These are phyloP conservation scores for Ernsta delagoae DNA, from an alignment of 2,888 invertebrate genomes.

Conservation along the genomic window DNA sequence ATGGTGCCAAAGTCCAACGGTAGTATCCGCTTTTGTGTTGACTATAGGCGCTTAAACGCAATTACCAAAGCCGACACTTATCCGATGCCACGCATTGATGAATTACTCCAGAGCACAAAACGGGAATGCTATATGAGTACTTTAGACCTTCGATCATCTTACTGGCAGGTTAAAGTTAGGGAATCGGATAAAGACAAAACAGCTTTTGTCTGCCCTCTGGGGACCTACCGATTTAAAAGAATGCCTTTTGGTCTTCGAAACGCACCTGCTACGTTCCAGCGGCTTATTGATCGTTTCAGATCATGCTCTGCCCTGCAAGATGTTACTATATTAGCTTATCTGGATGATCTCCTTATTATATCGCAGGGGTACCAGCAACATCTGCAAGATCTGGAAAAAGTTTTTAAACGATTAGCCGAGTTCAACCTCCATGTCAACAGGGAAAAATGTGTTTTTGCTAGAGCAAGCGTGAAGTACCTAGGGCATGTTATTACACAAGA, in stretches of 20 bases:
- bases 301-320: too few species aligned
- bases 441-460: too few species aligned
- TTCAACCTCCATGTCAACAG: too few species aligned
- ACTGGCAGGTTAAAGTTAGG: background rate
- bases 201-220: background rate
- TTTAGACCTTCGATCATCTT: background rate
- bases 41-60: background rate
- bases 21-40: background rate
- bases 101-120: background rate
- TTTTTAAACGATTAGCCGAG: too few species aligned
- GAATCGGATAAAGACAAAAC: background rate
- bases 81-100: background rate
- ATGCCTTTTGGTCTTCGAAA: background rate
- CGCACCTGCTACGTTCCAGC: too few species aligned
- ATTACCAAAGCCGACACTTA: background rate
- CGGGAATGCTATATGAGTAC: background rate
- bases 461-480: background rate
- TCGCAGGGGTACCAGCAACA: too few species aligned
- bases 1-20: constrained; percentile 38
- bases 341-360: too few species aligned
- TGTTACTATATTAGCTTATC: too few species aligned
- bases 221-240: background rate
- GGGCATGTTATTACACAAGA: background rate
- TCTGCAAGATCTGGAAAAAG: too few species aligned
- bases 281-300: too few species aligned